Conservation (phyloP, 1,140 invertebrate species). For the Eupristina koningsbergeri region DNA sequence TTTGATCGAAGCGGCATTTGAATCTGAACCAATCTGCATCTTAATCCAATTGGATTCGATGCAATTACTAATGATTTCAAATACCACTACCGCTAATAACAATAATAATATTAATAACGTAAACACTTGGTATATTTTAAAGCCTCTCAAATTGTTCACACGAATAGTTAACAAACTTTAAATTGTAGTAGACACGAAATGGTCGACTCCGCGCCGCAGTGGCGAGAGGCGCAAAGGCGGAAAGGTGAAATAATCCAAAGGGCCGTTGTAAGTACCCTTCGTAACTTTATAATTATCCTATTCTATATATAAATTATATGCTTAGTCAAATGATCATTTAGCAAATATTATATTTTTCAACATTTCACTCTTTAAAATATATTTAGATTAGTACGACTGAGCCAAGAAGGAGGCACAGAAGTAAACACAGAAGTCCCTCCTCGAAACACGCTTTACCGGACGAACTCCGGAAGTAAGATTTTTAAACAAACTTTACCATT, state of each 20-base stretch:
- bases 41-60: too few relatives aligned
- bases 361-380: background rate
- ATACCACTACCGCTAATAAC: too few relatives aligned
- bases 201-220: constrained; percentile 89
- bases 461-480: constrained; percentile 70
- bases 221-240: constrained; percentile 87
- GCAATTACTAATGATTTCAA: too few relatives aligned
- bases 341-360: background rate
- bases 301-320: background rate
- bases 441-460: constrained; percentile 70
- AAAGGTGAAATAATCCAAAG: constrained; percentile 77
- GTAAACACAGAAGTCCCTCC: constrained; percentile 70
- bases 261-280: constrained; percentile 66
- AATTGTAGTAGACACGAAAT: constrained; percentile 76
- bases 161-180: constrained; percentile 39
- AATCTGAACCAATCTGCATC: too few relatives aligned
- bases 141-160: too few relatives aligned
- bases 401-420: constrained; percentile 69
- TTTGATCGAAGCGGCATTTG: too few relatives aligned
- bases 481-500: background rate
- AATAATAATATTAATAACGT: too few relatives aligned
- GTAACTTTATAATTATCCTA: background rate
- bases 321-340: background rate
- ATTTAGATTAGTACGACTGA: constrained; percentile 70
- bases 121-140: too few relatives aligned